Conservation (phyloP, 64 coral and sea anemone genomes). For the Orbicella faveolata region DNA sequence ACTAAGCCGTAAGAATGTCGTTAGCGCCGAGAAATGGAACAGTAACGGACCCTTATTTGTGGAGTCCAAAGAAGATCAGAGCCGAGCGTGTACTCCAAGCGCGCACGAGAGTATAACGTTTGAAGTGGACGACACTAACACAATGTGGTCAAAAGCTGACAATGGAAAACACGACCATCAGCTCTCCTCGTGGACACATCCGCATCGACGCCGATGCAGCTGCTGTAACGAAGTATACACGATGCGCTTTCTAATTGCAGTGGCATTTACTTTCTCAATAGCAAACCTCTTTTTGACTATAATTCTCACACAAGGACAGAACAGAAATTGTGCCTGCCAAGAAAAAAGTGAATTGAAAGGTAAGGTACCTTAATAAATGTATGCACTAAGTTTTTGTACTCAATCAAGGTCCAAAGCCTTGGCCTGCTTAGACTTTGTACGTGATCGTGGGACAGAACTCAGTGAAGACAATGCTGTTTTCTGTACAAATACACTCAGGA, state of each 20-base stretch:
- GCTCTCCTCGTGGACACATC: neutral
- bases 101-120: neutral
- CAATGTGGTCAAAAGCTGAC: neutral
- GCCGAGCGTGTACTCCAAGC: neutral
- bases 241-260: neutral
- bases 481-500: neutral
- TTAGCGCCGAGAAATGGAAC: neutral
- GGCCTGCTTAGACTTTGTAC: neutral
- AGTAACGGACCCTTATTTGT: neutral
- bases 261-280: constrained; percentile 1
- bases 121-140: neutral
- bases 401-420: neutral
- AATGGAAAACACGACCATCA: neutral
- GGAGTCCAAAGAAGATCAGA: neutral
- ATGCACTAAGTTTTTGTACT: neutral
- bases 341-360: neutral
- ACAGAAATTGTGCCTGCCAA: neutral
- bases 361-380: neutral
- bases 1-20: neutral
- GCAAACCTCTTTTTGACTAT: neutral
- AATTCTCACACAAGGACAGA: neutral
- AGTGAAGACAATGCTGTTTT: neutral
- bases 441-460: neutral
- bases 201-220: neutral
- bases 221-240: neutral